Evolutionary conservation across 2,888 invertebrate genomes (phyloP), one percentile per base, ranked within the genome.

Genomic region (Drosophila stalkeri): DNA sequence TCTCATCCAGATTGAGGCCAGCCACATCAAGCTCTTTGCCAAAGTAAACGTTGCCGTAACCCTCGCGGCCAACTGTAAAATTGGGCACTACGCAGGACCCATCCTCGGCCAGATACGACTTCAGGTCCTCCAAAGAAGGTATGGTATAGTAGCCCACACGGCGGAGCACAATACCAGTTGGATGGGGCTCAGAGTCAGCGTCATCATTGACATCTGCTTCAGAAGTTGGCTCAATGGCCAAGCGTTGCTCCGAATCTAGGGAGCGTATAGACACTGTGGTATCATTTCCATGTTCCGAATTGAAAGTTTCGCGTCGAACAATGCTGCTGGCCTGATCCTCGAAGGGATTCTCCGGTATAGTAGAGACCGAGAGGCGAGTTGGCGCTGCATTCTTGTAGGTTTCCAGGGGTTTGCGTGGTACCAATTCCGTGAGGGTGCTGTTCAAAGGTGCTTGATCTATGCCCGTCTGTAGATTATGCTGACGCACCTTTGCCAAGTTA

Each of bases 111-210:
- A 97, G 94, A 91, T 95, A 96, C 1, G 94, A 95, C 87, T 94
- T 94, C 85, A 99, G 94, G 78, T 98, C 97, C 46, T 97, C 96
- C 67, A 98, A 91, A 0, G 96, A 93, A 0, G 99, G 99, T 73
- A 98, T 95, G 0, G 98, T 98, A 92, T 98, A 99, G 93, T 99
- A 99, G 2, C 98, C 99, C 0, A 94, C 95, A 0, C 98, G 94
- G 0, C 95, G 95, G 47, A 98, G 93, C 9, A 95, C 94, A 8
- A 99, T 96, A 2, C 98, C 97, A 0, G 97, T 95, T 0, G 96
- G 96, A 91, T 96, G 96, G 1, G 91, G 82, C 46, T 92, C 92
- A 18, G 69, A 69, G 4, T 89, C 60, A 1, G 49, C 51, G 20
- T 67, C 69, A 1, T 44, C 47, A 52, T 35, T 43, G 9, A 16